Base-by-base conservation (phyloP, 2,797 vertebrate genomes). In the Pseudomugil tenellus region DNA sequence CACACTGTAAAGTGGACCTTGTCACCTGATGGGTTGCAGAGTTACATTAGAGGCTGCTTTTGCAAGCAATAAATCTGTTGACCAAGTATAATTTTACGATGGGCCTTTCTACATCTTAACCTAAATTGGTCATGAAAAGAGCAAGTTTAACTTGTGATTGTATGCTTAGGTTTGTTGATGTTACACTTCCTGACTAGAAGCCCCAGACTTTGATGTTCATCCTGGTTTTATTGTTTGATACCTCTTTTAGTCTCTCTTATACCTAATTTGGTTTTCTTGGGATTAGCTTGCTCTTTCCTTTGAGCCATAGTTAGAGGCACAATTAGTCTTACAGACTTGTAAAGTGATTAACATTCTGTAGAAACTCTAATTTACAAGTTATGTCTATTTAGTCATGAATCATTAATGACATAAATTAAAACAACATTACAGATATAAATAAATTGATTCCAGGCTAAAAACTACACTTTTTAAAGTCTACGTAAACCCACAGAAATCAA, bases 201-300 rank as follows among this genome's bases (percentile, higher is more conserved):
- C 14, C 1, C 23, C 12, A 13, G 35, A 17, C 51, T 63, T 39
- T 51, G 6, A 25, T 41, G 54, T 51, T 59, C 2, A 21, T 54
- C 14, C 19, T 21, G 3, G 39, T 51, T 37, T 71, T 43, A 46
- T 51, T 61, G 13, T 46, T 37, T 58, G 43, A 7, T 21, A 48
- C 14, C 3, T 76, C 34, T 71, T 63, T 19, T 28, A 43, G 19
- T 17, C 56, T 48, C 54, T 32, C 35, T 61, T 64, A 26, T 69
- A 37, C 63, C 67, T 76, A 61, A 70, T 77, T 70, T 68, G 59
- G 68, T 59, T 82, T 63, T 58, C 28, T 59, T 32, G 28, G 57
- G 41, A 63, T 23, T 26, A 35, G 69, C 59, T 80, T 73, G 35
- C 73, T 6, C 12, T 2, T 66, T 49, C 57, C 28, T 28, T 39